phyloP scores from a whole-genome alignment of 2,797 vertebrate species.

The Antennarius maculatus region DNA sequence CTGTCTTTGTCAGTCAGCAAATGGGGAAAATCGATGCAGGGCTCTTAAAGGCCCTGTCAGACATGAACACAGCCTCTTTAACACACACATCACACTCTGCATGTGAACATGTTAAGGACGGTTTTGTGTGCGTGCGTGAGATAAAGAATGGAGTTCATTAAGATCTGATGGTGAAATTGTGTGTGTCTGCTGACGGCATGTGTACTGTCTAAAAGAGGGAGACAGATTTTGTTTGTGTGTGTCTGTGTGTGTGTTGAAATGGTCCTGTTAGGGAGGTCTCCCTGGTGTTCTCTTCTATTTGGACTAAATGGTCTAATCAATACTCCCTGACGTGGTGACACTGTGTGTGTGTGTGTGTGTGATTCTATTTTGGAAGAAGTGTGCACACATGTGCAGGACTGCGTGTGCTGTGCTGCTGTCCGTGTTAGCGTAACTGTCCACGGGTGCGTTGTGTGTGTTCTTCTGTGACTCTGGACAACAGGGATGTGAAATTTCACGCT shows the following conservation, averaged over 20 bases:
- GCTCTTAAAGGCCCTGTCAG: conserved; percentile 70
- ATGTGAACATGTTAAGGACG: conserved; percentile 14
- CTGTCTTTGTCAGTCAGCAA: conserved; percentile 33
- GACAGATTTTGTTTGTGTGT: background rate
- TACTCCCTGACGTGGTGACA: conserved; percentile 67
- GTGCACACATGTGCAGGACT: background rate
- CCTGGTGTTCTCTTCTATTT: conserved; percentile 64
- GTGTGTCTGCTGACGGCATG: conserved; percentile 12
- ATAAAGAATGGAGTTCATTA: background rate
- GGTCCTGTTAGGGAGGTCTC: conserved; percentile 63
- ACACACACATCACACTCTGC: conserved; percentile 54
- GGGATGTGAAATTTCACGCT: conserved; percentile 64
- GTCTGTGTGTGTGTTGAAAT: conserved; percentile 50
- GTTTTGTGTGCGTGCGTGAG: conserved; percentile 19
- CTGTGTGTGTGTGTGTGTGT: conserved; percentile 8
- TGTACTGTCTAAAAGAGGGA: background rate
- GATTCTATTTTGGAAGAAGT: background rate
- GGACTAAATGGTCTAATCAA: conserved; percentile 75
- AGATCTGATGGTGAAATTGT: too few species aligned
- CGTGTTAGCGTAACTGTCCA: conserved; percentile 10
- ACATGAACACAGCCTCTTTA: conserved; percentile 65
- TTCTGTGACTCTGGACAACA: conserved; percentile 70
- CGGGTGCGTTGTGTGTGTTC: conserved; percentile 44
- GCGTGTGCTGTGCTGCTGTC: conserved; percentile 5
- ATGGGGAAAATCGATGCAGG: conserved; percentile 58